These are phyloP conservation scores for Melanotaenia pygmaea DNA, from an alignment of 2,797 vertebrate genomes.

Conservation along the genomic window DNA sequence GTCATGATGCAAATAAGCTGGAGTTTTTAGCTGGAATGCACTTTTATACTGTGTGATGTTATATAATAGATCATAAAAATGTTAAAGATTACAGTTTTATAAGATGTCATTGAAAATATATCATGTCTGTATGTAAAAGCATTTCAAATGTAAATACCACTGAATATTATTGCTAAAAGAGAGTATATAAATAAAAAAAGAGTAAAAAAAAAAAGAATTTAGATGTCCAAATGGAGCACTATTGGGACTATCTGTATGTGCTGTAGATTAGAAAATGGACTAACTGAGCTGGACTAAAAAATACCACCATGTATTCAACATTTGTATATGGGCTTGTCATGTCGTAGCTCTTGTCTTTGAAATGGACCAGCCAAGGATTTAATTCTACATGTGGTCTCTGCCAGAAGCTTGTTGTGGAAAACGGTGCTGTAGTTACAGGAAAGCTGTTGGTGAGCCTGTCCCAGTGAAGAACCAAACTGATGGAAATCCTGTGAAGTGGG, in stretches of 20 bases:
- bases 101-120: conserved; percentile 73
- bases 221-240: conserved; percentile 67
- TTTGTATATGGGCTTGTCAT: conserved; percentile 63
- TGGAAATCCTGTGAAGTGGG: conserved; percentile 51
- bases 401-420: conserved; percentile 64
- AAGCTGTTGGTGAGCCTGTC: conserved; percentile 42
- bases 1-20: conserved; percentile 69
- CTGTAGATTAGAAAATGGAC: conserved; percentile 69
- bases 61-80: conserved; percentile 72
- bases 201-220: conserved; percentile 26
- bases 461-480: conserved; percentile 52
- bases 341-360: conserved; percentile 51
- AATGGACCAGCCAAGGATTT: conserved; percentile 60
- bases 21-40: conserved; percentile 78
- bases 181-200: conserved; percentile 66
- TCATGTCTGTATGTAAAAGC: conserved; percentile 77
- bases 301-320: conserved; percentile 49
- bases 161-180: conserved; percentile 80
- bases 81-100: conserved; percentile 73
- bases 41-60: conserved; percentile 83
- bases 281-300: conserved; percentile 55
- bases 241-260: conserved; percentile 66
- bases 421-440: conserved; percentile 46
- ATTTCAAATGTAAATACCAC: conserved; percentile 84
- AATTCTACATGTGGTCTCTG: conserved; percentile 66